Percentiles rank a stretch among this genome's conserved stretches.
Conservation (phyloP, 2,888 invertebrate genomes). For the Napeogenes sylphis region DNA sequence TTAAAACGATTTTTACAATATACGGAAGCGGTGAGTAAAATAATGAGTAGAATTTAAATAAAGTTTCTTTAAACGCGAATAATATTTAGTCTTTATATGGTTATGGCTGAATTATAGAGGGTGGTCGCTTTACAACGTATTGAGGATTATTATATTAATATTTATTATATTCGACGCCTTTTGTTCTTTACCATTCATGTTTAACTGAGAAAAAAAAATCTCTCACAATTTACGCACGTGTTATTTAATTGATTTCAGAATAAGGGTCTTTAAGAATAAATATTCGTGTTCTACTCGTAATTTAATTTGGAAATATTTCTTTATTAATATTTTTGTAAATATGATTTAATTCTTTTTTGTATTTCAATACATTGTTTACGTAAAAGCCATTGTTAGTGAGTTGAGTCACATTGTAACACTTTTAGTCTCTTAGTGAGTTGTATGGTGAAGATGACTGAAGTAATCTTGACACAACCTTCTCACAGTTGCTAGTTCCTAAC, state of each 20-base stretch:
- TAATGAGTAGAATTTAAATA: no score
- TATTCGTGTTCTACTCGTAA: no score
- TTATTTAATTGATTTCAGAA: neutral
- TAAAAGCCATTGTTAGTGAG: neutral
- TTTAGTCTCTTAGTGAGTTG: conserved; percentile 14
- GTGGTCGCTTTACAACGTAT: conserved; percentile 21
- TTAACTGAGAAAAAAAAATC: neutral
- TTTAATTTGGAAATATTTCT: no score
- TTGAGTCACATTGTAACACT: conserved; percentile 26
- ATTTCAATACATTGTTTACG: neutral
- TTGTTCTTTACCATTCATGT: conserved; percentile 15
- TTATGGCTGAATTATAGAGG: neutral
- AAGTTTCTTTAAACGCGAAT: no score
- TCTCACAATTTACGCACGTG: neutral
- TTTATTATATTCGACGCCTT: conserved; percentile 13
- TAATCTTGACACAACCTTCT: conserved; percentile 24
- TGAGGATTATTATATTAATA: conserved; percentile 21
- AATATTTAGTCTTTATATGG: no score
- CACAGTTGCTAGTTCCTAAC: conserved; percentile 22
- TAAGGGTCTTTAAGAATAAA: neutral
- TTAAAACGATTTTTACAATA: no score
- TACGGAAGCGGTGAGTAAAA: no score
- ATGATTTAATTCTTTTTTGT: no score
- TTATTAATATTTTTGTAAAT: no score
- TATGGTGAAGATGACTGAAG: conserved; percentile 16